Conservation (phyloP, 2,888 invertebrate genomes). For the Tineola bisselliella region DNA sequence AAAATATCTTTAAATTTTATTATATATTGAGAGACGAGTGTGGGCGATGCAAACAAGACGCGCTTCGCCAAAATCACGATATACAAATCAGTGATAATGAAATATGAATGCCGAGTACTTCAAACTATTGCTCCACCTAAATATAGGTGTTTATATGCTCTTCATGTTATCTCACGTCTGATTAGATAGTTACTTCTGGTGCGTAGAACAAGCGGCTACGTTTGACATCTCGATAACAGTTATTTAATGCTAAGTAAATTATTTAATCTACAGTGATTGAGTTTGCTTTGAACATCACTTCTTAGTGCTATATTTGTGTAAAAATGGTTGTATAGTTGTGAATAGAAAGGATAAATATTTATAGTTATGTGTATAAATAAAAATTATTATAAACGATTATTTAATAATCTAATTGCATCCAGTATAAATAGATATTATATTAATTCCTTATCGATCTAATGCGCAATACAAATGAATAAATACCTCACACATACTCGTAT, state of each 20-base stretch:
- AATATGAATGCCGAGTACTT: conserved; percentile 3
- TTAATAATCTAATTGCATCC: neutral
- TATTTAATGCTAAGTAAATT: neutral
- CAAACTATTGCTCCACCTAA: conserved; percentile 6
- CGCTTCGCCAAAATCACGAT: neutral
- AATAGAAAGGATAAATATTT: too few relatives aligned
- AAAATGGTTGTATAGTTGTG: too few relatives aligned
- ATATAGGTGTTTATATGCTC: conserved; percentile 11
- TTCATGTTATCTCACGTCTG: neutral
- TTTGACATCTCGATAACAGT: conserved; percentile 3
- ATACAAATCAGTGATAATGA: conserved; percentile 7
- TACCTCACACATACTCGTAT: conserved; percentile 7
- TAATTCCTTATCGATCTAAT: conserved; percentile 1
- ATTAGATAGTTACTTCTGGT: conserved; percentile 3
- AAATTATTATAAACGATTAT: too few relatives aligned
- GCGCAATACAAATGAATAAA: conserved; percentile 5
- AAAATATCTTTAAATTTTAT: neutral
- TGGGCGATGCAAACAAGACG: neutral
- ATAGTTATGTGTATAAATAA: too few relatives aligned
- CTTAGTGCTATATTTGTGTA: too few relatives aligned
- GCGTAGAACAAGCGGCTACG: conserved; percentile 2
- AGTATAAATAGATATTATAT: neutral
- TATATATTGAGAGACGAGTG: neutral
- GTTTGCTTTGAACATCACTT: too few relatives aligned
- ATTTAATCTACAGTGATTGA: neutral